Percentiles rank a stretch among this genome's conserved stretches.
Evolutionary conservation across 1,140 invertebrate genomes (phyloP).

Genomic region (Harpegnathos saltator): DNA sequence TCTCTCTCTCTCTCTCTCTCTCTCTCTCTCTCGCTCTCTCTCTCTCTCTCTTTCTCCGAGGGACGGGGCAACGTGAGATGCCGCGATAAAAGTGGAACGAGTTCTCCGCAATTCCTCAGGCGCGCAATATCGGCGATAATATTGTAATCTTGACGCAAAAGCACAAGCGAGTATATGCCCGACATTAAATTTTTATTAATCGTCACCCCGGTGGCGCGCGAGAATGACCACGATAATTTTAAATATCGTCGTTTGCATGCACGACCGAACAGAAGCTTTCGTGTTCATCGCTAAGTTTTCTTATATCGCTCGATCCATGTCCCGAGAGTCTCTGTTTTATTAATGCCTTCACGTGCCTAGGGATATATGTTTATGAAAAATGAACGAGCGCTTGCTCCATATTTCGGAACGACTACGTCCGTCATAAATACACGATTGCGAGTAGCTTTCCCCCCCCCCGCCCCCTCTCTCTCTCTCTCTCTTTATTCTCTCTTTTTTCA

Average conservation of each 20-base stretch:
- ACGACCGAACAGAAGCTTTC: conserved; percentile 20
- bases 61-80: neutral
- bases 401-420: conserved; percentile 6
- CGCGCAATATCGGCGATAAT: neutral
- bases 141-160: conserved; percentile 34
- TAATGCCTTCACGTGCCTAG: conserved; percentile 19
- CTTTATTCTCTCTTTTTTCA: too few relatives aligned
- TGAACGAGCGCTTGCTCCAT: neutral
- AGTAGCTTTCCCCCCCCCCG: too few relatives aligned
- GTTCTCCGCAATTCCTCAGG: conserved; percentile 1
- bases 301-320: conserved; percentile 23
- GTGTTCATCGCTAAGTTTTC: conserved; percentile 31
- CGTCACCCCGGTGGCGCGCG: neutral
- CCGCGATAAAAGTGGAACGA: neutral
- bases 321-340: conserved; percentile 28
- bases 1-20: too few relatives aligned
- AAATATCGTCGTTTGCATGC: conserved; percentile 42
- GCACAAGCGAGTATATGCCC: too few relatives aligned
- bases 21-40: too few relatives aligned
- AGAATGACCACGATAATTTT: conserved; percentile 16
- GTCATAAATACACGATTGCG: conserved; percentile 39
- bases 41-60: neutral
- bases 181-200: conserved; percentile 36
- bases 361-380: conserved; percentile 34
- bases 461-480: too few relatives aligned